Percentiles rank a stretch among this genome's conserved stretches.
phyloP scores from a whole-genome alignment of 2,888 invertebrate species.

The Callyntrura sp. region DNA sequence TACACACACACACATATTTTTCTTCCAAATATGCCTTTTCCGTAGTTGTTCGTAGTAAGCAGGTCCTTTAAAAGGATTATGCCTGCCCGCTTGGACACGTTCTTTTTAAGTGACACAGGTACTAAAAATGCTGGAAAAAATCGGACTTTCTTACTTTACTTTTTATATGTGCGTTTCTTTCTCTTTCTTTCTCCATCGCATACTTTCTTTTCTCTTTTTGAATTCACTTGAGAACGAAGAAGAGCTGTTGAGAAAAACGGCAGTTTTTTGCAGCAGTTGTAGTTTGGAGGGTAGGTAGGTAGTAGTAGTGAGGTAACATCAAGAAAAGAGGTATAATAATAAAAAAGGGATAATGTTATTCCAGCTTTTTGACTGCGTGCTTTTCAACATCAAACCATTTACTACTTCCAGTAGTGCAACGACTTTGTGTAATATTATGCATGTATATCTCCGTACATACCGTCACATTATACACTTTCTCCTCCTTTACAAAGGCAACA shows the following conservation, averaged over 20 bases:
- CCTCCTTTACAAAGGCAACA: slow-evolving; percentile 27
- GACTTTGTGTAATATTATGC: neutral
- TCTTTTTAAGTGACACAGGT: slow-evolving; percentile 66
- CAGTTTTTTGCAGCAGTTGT: neutral
- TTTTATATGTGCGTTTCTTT: slow-evolving; percentile 34
- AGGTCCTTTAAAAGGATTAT: slow-evolving; percentile 69
- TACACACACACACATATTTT: neutral
- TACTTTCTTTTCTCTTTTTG: slow-evolving; percentile 11
- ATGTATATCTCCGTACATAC: neutral
- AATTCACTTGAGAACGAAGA: slow-evolving; percentile 30
- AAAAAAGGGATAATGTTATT: slow-evolving; percentile 53
- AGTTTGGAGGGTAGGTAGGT: neutral
- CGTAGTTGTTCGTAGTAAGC: slow-evolving; percentile 40
- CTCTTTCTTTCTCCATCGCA: slow-evolving; percentile 3
- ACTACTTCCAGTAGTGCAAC: neutral
- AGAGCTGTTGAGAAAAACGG: slow-evolving; percentile 27
- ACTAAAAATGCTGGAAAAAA: slow-evolving; percentile 47
- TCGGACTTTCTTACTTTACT: slow-evolving; percentile 42
- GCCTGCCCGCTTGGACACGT: slow-evolving; percentile 75
- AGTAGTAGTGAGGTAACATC: neutral
- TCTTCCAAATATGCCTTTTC: neutral
- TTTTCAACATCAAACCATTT: slow-evolving; percentile 35
- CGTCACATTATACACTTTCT: slow-evolving; percentile 10
- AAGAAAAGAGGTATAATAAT: slow-evolving; percentile 35
- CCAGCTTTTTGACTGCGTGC: slow-evolving; percentile 47